Conservation (phyloP, 2,113 vertebrate genomes). For the Brachypodius melanocephalos region DNA sequence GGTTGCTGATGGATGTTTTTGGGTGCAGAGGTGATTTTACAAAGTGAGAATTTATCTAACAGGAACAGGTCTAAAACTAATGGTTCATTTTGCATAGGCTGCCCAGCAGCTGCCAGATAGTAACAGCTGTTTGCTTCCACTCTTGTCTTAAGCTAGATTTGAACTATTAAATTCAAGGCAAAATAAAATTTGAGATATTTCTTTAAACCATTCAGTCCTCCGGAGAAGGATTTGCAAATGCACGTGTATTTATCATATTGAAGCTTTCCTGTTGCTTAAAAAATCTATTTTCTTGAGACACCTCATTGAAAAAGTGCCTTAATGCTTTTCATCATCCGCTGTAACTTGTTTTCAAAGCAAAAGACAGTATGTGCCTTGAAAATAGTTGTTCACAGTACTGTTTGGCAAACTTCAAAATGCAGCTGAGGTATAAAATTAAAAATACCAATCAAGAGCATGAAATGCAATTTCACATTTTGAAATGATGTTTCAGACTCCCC, state of each 20-base stretch:
- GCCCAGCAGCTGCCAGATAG: not conserved
- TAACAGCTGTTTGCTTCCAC: not conserved
- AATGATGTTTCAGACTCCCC: not conserved
- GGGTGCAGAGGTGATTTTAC: slow-evolving; percentile 15
- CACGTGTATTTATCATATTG: not conserved
- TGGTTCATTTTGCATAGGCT: not conserved
- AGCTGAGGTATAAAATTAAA: not conserved
- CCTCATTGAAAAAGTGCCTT: not conserved
- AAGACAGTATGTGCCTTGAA: not conserved
- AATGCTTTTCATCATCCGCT: not conserved
- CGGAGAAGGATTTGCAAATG: slow-evolving; percentile 13
- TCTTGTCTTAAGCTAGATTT: not conserved
- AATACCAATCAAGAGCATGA: not conserved
- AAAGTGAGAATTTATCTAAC: not conserved
- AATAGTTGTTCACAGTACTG: not conserved
- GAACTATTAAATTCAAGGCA: slow-evolving; percentile 9
- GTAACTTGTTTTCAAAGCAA: not conserved
- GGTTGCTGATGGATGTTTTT: not conserved
- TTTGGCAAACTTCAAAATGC: not conserved
- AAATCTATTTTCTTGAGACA: slow-evolving; percentile 7
- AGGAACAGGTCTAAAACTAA: slow-evolving; percentile 1
- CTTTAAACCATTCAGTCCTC: not conserved
- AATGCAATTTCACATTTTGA: not conserved
- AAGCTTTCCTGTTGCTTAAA: not conserved
- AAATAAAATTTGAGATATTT: slow-evolving; percentile 12